Evolutionary conservation across 2,888 invertebrate species (phyloP).

Genomic region (Chrysotoxum bicinctum): DNA sequence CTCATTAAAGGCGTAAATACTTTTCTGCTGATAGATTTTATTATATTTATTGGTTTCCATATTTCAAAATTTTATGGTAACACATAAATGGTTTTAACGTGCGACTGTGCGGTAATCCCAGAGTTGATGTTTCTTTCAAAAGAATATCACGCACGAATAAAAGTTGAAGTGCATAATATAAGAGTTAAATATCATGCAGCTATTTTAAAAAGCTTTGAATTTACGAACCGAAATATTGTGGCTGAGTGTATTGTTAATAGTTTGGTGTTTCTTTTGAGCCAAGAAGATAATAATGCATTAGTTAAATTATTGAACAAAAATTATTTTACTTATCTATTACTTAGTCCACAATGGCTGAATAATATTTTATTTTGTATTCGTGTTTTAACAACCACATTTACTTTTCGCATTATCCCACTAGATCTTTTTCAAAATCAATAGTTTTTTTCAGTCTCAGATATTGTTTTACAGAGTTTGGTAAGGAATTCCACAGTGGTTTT

Average conservation of each 20-base stretch:
- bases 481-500: too few relatives aligned
- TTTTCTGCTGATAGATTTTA: slow-evolving; percentile 46
- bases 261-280: too few relatives aligned
- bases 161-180: background rate
- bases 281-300: too few relatives aligned
- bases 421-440: too few relatives aligned
- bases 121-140: slow-evolving; percentile 19
- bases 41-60: slow-evolving; percentile 7
- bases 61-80: slow-evolving; percentile 26
- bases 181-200: background rate
- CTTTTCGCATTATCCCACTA: too few relatives aligned
- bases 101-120: background rate
- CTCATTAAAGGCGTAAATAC: slow-evolving; percentile 39
- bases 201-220: background rate
- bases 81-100: slow-evolving; percentile 36
- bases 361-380: too few relatives aligned
- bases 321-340: too few relatives aligned
- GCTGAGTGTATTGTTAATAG: background rate
- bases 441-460: too few relatives aligned
- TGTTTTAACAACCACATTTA: too few relatives aligned
- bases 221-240: slow-evolving; percentile 32
- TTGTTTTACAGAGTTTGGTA: too few relatives aligned
- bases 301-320: too few relatives aligned
- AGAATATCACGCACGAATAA: slow-evolving; percentile 14
- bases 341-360: too few relatives aligned